Base-by-base conservation (phyloP, 2,797 vertebrate species). In the Sebastiscus tertius region DNA sequence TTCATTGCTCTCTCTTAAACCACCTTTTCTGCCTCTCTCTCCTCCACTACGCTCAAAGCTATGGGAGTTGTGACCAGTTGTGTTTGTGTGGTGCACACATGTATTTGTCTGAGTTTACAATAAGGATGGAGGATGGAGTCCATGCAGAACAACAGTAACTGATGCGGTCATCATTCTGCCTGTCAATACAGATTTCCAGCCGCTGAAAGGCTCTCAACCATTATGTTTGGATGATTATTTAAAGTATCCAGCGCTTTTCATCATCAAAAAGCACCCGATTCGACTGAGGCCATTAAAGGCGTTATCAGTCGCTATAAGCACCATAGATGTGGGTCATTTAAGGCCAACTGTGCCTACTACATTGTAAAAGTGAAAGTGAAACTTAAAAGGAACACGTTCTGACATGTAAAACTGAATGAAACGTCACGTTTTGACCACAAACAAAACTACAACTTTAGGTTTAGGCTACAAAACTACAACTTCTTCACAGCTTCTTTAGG, bases 1-100 rank as follows among this genome's bases (percentile, higher is more conserved):
- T 69, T 77, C 75, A 66, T 20, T 22, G 36, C 52, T 62, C 59
- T 78, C 55, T 68, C 26, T 31, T 52, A 62, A 49, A 67, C 69
- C 12, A 42, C 58, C 52, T 77, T 56, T n/a, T n/a, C 42, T 55
- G 59, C 42, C 56, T 79, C 49, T 34, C 26, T 71, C 56, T 62
- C 46, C 16, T 7, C 49, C 22, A 66, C 42, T 33, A 42, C 70
- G 69, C 54, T 59, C 24, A 13, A 49, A 58, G 36, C 80, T 62
- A 20, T 14, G 12, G 36, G 29, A 39, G 56, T n/a, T 8, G 49
- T 5, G 29, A 66, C 20, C 16, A 20, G 63, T 29, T 60, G 26
- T 67, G 20, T 49, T 20, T 60, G 26, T 52, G n/a, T 10, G 27
- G 14, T 36, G 20, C 72, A 49, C 66, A 16, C 12, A 16, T 54